Conservation (phyloP, 2,888 invertebrate species). For the Tiliacea citrago region DNA sequence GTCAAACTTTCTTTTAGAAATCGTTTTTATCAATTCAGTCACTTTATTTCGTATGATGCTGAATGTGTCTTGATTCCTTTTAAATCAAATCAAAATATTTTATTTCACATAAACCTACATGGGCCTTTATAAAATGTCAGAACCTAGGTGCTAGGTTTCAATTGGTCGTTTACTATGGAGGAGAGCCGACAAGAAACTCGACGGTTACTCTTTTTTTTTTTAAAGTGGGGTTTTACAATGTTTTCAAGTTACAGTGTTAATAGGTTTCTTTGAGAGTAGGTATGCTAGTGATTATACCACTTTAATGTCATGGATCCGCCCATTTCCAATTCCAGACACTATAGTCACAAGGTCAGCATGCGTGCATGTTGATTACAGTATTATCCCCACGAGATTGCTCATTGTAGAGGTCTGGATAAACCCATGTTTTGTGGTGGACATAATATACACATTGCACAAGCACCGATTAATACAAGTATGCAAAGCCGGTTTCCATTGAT, state of each 20-base stretch:
- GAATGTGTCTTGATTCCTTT: not conserved
- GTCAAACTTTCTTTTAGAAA: conserved; percentile 1
- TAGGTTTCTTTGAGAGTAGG: too few relatives aligned
- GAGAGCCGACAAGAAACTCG: too few relatives aligned
- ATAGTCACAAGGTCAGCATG: not conserved
- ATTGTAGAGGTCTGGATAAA: conserved; percentile 8
- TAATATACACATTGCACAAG: not conserved
- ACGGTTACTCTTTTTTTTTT: too few relatives aligned
- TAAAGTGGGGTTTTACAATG: too few relatives aligned
- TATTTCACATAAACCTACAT: too few relatives aligned
- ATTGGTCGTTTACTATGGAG: too few relatives aligned
- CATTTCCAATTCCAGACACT: conserved; percentile 12
- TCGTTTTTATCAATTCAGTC: conserved; percentile 8
- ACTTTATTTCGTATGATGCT: not conserved
- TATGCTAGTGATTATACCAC: not conserved
- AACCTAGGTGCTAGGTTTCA: too few relatives aligned
- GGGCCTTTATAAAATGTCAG: too few relatives aligned
- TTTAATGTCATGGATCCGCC: not conserved
- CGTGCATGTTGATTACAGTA: conserved; percentile 25
- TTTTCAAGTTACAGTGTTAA: too few relatives aligned
- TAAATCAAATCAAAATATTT: too few relatives aligned
- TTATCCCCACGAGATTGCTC: conserved; percentile 14
- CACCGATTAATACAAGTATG: conserved; percentile 18
- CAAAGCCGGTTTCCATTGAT: conserved; percentile 43
- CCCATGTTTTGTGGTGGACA: conserved; percentile 9